Evolutionary conservation across 2,888 invertebrate genomes (phyloP).

Genomic region (Lampropteryx suffumata): DNA sequence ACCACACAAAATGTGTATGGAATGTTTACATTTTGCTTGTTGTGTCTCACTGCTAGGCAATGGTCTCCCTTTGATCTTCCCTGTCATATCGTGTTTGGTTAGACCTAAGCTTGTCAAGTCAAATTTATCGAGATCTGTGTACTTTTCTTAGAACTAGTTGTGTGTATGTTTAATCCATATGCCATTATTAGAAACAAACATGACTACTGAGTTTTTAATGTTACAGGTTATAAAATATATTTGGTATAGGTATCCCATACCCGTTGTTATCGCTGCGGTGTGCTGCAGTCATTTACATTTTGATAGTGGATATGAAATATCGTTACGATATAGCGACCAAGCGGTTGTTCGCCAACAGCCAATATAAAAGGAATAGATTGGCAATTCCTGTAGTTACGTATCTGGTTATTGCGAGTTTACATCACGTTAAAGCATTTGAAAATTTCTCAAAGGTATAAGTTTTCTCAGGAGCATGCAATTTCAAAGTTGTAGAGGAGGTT

Average conservation of each 20-base stretch:
- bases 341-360: conserved; percentile 35
- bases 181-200: no score
- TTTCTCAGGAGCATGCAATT: conserved; percentile 71
- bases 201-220: no score
- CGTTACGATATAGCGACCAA: conserved; percentile 21
- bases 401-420: conserved; percentile 65
- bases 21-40: no score
- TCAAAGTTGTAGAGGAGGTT: conserved; percentile 57
- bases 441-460: conserved; percentile 73
- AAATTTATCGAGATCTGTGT: no score
- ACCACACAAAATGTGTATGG: no score
- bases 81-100: no score
- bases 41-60: no score
- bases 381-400: conserved; percentile 62
- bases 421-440: conserved; percentile 64
- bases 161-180: no score
- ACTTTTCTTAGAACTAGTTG: no score
- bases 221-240: conserved; percentile 4
- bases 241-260: no score
- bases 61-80: no score
- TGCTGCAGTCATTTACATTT: conserved; percentile 32
- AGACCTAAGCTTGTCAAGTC: no score
- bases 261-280: conserved; percentile 23
- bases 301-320: conserved; percentile 28
- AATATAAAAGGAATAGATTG: conserved; percentile 59